These are phyloP conservation scores for Drosophila insularis DNA, from an alignment of 1,140 invertebrate genomes.

Conservation along the genomic window DNA sequence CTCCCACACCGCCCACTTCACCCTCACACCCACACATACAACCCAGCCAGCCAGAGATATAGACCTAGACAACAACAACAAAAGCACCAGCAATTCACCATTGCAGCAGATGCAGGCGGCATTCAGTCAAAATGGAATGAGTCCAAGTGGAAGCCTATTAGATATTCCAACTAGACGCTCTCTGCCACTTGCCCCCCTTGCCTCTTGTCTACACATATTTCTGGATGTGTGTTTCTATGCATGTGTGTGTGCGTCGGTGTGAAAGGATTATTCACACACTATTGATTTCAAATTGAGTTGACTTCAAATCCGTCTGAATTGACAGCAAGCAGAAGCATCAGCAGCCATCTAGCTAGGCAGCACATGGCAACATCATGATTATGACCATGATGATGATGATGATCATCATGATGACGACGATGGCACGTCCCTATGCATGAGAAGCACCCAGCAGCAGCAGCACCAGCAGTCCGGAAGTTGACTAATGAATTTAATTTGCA, in stretches of 20 bases:
- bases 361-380: constrained; percentile 53
- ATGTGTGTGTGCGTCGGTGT: constrained; percentile 52
- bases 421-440: constrained; percentile 13
- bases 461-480: constrained; percentile 67
- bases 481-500: constrained; percentile 81
- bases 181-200: not conserved
- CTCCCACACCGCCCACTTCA: not conserved
- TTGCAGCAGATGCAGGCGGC: constrained; percentile 34
- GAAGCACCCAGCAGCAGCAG: constrained; percentile 31
- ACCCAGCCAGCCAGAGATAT: constrained; percentile 23
- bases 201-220: not conserved
- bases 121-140: not conserved
- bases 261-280: constrained; percentile 81
- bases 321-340: constrained; percentile 51
- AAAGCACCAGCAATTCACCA: constrained; percentile 1
- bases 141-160: constrained; percentile 32
- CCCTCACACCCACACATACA: not conserved
- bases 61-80: constrained; percentile 44
- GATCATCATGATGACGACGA: not conserved
- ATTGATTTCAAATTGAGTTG: constrained; percentile 81
- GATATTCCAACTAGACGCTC: constrained; percentile 56
- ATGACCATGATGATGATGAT: not conserved
- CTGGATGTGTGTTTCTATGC: constrained; percentile 6
- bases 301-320: constrained; percentile 80
- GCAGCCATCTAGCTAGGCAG: constrained; percentile 23